phyloP scores from a whole-genome alignment of 2,888 invertebrate genomes.

The Crossocerus cetratus region DNA sequence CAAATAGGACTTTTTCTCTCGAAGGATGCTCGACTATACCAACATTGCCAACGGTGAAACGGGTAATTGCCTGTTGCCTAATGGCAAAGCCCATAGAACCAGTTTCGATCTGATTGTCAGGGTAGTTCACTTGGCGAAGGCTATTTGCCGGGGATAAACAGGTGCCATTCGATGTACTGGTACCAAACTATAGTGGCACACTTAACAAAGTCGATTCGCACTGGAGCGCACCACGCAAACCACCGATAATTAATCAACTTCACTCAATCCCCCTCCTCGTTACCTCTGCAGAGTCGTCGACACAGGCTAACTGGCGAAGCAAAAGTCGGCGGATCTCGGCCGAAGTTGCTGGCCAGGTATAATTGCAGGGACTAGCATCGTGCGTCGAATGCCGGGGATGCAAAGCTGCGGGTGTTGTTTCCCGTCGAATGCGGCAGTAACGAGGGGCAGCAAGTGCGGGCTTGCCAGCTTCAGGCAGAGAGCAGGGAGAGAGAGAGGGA shows the following conservation, averaged over 20 bases:
- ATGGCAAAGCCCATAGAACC: slow-evolving; percentile 24
- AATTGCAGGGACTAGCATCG: no score
- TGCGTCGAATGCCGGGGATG: no score
- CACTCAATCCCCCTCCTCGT: slow-evolving; percentile 1
- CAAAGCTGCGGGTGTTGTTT: no score
- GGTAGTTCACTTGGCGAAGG: slow-evolving; percentile 7
- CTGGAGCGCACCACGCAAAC: slow-evolving; percentile 9
- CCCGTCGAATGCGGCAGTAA: no score
- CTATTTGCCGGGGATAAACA: slow-evolving; percentile 30
- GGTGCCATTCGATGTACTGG: slow-evolving; percentile 21
- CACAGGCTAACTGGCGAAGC: no score
- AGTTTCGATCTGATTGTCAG: slow-evolving; percentile 17
- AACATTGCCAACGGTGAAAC: background rate
- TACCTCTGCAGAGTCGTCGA: no score
- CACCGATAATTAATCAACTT: slow-evolving; percentile 44
- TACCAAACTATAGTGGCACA: slow-evolving; percentile 26
- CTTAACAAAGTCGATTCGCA: slow-evolving; percentile 32
- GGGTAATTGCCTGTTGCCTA: slow-evolving; percentile 22
- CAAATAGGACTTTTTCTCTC: no score
- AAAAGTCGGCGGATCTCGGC: slow-evolving; percentile 13
- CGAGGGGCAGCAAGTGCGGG: no score
- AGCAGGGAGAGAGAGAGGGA: no score
- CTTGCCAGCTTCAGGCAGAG: no score
- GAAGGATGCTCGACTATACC: no score
- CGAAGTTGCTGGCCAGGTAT: no score